A percentile compares a stretch with the other conserved stretches of the same genome.
These are phyloP conservation scores for Henricia sp. DNA, from an alignment of 53 echinoderm and acorn worm species.

Conservation along the genomic window DNA sequence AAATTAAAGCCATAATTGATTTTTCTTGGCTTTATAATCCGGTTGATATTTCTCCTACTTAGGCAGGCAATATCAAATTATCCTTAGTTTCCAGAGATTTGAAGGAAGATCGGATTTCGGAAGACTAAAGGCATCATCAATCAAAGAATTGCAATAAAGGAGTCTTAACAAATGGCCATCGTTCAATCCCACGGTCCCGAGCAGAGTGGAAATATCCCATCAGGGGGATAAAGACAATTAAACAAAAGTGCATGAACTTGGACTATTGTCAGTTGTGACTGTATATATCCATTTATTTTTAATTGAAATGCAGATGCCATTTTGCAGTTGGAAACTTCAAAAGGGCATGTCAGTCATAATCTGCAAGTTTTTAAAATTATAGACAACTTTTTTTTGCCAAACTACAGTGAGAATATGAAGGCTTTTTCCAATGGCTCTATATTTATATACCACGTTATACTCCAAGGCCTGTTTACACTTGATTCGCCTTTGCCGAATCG, in stretches of 20 bases:
- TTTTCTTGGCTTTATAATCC: slow-evolving; percentile 55
- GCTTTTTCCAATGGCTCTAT: too few species aligned
- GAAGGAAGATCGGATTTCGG: slow-evolving; percentile 52
- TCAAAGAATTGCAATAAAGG: slow-evolving; percentile 50
- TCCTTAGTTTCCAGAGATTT: slow-evolving; percentile 54
- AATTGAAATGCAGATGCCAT: too few species aligned
- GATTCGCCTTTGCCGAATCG: too few species aligned
- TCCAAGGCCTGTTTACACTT: too few species aligned
- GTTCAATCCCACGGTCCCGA: background rate
- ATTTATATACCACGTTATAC: too few species aligned
- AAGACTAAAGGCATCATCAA: slow-evolving; percentile 25
- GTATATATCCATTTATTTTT: background rate
- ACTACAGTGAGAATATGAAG: too few species aligned
- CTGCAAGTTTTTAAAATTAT: too few species aligned
- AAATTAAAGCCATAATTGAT: slow-evolving; percentile 58
- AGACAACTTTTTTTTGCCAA: too few species aligned
- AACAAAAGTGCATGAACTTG: slow-evolving; percentile 27
- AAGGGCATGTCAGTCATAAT: too few species aligned
- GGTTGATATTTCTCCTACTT: slow-evolving; percentile 57
- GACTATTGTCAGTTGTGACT: too few species aligned
- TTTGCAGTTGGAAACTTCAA: too few species aligned
- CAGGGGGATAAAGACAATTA: background rate
- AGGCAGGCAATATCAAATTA: slow-evolving; percentile 56
- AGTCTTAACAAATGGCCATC: slow-evolving; percentile 21
- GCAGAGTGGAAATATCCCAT: slow-evolving; percentile 21